Evolutionary conservation across 2,113 vertebrate species (phyloP), one percentile per base, ranked within the genome.

Genomic region (Bubo blakistoni): DNA sequence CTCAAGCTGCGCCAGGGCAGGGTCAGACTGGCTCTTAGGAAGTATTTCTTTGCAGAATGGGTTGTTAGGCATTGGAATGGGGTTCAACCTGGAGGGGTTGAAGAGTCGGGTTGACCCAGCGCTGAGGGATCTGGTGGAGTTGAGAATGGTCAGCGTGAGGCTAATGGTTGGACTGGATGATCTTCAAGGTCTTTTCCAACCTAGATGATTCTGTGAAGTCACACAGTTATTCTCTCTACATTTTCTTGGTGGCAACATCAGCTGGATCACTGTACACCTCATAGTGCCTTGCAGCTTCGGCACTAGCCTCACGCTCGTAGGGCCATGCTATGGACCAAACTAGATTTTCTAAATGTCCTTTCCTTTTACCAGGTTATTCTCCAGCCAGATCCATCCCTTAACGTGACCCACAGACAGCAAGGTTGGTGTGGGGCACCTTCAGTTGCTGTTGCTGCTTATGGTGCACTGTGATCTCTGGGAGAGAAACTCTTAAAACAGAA

Each of bases 291-390:
- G 29, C 36, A 65, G n/a, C 11, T 49, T 86, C 88, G 77, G 38
- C 2, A 2, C 38, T 40, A 11, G 22, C 22, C 49, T 67, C 38
- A 2, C 19, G 3, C 62, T 78, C 2, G 0, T 8, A 19, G 55
- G 29, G 29, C 30, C 25, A 47, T 38, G 10, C 27, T 52, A 24
- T 5, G 36, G 42, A 4, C 36, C 25, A 6, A n/a, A 65, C 2
- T 1, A 0, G 1, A 1, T 19, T 70, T 57, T 6, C 36, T 7
- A 29, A 24, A 2, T 2, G 12, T 16, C 16, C 9, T 88, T 79
- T n/a, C 20, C 21, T 74, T 16, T 83, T 32, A 14, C 9, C 17
- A 20, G 24, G 4, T 24, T 30, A 10, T 36, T 77, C 15, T 19
- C 11, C 55, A 71, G 36, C 8, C 52, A 79, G 10, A 11, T 30